Evolutionary conservation across 2,797 vertebrate species (phyloP).

Genomic region (Dermochelys coriacea): DNA sequence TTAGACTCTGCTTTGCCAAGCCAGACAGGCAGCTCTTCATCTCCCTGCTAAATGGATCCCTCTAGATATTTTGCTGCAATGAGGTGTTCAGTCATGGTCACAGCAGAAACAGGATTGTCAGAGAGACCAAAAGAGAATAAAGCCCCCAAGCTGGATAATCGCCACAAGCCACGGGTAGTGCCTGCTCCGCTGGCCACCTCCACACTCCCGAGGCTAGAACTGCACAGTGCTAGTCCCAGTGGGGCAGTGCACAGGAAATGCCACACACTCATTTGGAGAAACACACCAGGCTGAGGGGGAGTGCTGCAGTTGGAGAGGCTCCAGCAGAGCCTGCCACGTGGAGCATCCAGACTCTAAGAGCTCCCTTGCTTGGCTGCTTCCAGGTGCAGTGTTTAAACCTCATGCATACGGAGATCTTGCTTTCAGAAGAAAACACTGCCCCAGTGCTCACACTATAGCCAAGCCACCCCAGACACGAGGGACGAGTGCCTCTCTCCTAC

Average conservation of each 20-base stretch:
- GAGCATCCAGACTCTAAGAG: neutral
- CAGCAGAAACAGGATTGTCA: neutral
- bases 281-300: no score
- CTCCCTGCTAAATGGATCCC: neutral
- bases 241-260: neutral
- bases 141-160: neutral
- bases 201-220: neutral
- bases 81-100: neutral
- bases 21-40: neutral
- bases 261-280: neutral
- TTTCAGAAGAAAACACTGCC: neutral
- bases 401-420: neutral
- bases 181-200: neutral
- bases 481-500: conserved; percentile 76
- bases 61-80: neutral
- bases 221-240: neutral
- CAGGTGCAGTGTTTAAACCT: neutral
- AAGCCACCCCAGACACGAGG: neutral
- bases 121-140: neutral
- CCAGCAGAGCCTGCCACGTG: neutral
- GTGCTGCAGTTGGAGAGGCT: neutral
- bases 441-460: neutral
- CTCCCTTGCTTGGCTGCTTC: neutral
- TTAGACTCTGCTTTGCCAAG: neutral
- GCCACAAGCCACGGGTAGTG: neutral